A percentile compares a stretch with the other conserved stretches of the same genome.
Evolutionary conservation across 2,888 invertebrate genomes (phyloP).

Genomic region (Diloba caeruleocephala): DNA sequence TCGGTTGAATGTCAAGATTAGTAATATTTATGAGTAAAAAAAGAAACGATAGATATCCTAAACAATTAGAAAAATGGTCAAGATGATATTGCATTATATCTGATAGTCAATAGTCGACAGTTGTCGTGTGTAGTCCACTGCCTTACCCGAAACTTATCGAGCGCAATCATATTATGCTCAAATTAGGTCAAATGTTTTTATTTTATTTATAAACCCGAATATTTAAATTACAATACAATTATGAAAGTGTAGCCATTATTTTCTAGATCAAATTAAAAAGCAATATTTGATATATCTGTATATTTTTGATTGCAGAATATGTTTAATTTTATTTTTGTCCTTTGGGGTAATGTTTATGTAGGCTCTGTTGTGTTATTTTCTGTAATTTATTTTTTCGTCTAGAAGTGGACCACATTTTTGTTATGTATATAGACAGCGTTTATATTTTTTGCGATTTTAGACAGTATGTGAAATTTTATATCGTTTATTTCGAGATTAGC

Average conservation of each 20-base stretch:
- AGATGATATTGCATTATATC: too few relatives aligned
- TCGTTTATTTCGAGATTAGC: too few relatives aligned
- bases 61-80: not conserved
- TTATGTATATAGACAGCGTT: too few relatives aligned
- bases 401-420: too few relatives aligned
- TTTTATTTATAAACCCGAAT: conserved; percentile 53
- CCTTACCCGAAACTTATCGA: conserved; percentile 41
- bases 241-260: conserved; percentile 43
- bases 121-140: conserved; percentile 25
- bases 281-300: conserved; percentile 74
- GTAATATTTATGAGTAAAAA: not conserved
- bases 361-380: conserved; percentile 34
- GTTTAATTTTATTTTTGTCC: conserved; percentile 55
- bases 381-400: not conserved
- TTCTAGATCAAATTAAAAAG: conserved; percentile 40
- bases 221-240: conserved; percentile 28
- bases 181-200: conserved; percentile 68
- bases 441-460: too few relatives aligned
- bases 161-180: conserved; percentile 66
- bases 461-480: too few relatives aligned
- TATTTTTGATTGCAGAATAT: conserved; percentile 81
- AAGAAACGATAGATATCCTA: too few relatives aligned
- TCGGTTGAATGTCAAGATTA: conserved; percentile 10
- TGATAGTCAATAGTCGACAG: too few relatives aligned
- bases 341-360: conserved; percentile 47